Evolutionary conservation across 2,888 invertebrate species (phyloP).

Genomic region (Campoplex capitator): DNA sequence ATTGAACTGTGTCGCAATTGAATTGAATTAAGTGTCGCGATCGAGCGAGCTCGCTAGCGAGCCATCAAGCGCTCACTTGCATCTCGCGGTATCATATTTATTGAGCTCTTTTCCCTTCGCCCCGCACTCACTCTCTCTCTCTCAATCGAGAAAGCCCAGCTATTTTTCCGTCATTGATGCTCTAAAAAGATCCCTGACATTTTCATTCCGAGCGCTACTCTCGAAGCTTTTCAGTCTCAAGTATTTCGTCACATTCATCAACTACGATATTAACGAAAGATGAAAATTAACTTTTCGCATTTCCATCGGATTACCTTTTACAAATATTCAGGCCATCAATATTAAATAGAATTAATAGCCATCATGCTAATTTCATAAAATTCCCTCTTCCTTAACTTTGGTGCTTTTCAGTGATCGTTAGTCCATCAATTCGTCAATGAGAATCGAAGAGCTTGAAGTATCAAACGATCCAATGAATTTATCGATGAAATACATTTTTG

Average conservation of each 20-base stretch:
- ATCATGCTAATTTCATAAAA: neutral
- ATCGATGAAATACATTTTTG: neutral
- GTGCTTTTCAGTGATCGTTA: neutral
- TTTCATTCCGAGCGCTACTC: neutral
- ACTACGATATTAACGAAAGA: neutral
- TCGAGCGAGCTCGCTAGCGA: slow-evolving; percentile 65
- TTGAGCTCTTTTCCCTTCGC: slow-evolving; percentile 18
- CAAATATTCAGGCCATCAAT: neutral
- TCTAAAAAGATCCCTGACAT: slow-evolving; percentile 12
- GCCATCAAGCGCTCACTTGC: slow-evolving; percentile 70
- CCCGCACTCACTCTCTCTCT: neutral
- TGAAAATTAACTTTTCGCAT: neutral
- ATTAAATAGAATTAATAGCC: neutral
- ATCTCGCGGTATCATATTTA: slow-evolving; percentile 55
- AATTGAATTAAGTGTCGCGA: slow-evolving; percentile 82
- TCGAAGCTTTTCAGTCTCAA: neutral
- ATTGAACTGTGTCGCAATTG: slow-evolving; percentile 84
- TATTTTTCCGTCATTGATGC: slow-evolving; percentile 25
- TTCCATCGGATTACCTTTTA: neutral
- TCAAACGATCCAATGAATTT: neutral
- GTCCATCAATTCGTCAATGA: neutral
- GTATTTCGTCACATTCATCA: neutral
- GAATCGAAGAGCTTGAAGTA: neutral
- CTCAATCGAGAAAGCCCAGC: neutral
- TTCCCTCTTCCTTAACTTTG: neutral